Conservation (phyloP, 2,888 invertebrate species). For the Eumacrocentrus americanus region DNA sequence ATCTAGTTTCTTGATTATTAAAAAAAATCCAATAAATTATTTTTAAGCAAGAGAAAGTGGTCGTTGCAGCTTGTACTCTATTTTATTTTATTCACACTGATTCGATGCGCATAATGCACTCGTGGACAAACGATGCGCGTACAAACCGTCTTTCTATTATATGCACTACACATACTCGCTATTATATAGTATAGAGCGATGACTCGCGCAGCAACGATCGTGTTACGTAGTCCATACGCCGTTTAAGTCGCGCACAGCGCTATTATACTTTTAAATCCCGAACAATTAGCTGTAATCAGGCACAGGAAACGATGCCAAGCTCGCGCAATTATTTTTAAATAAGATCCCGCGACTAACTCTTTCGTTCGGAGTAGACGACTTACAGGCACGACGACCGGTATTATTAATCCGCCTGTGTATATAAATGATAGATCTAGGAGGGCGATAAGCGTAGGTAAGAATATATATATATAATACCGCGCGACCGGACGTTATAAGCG, state of each 20-base stretch:
- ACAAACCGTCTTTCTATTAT: neutral
- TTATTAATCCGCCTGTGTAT: conserved; percentile 52
- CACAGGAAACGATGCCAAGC: conserved; percentile 54
- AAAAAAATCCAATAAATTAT: too few relatives aligned
- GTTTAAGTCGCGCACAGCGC: conserved; percentile 49
- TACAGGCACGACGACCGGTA: conserved; percentile 43
- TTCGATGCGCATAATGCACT: neutral
- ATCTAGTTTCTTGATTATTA: too few relatives aligned
- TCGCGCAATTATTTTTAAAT: conserved; percentile 60
- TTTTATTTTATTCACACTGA: neutral
- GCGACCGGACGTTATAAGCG: conserved; percentile 50
- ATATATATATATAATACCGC: too few relatives aligned
- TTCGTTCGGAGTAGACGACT: neutral
- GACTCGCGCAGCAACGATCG: conserved; percentile 43
- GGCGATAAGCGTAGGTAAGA: too few relatives aligned
- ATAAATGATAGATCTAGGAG: conserved; percentile 37
- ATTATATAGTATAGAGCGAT: conserved; percentile 23
- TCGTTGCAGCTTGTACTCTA: too few relatives aligned
- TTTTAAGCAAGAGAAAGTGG: neutral
- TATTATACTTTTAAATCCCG: conserved; percentile 61
- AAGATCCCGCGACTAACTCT: conserved; percentile 47
- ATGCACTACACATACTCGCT: conserved; percentile 1
- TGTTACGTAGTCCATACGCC: conserved; percentile 52
- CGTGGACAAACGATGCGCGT: conserved; percentile 4
- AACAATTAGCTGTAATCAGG: conserved; percentile 61